These are phyloP conservation scores for Torymus auratus DNA, from an alignment of 2,888 invertebrate species.

Conservation along the genomic window DNA sequence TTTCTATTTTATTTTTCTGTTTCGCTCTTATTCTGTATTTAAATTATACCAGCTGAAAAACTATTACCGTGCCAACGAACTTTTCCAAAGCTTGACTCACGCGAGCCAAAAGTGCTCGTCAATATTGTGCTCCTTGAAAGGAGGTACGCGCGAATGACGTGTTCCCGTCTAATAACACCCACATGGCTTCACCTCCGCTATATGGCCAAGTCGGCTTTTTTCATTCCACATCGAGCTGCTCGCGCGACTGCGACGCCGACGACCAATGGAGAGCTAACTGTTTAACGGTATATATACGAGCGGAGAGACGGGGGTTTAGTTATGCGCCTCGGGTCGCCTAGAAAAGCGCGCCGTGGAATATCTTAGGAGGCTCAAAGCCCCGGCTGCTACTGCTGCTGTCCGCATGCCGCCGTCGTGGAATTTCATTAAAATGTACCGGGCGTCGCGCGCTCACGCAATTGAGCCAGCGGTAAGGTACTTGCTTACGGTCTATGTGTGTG, in stretches of 20 bases:
- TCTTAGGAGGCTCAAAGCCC: conserved; percentile 61
- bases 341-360: conserved; percentile 66
- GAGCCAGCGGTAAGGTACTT: background rate
- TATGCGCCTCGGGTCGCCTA: conserved; percentile 62
- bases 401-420: conserved; percentile 17
- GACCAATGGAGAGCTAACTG: conserved; percentile 46
- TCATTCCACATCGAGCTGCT: background rate
- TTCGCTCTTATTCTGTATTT: background rate
- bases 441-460: conserved; percentile 35
- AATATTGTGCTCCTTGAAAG: background rate
- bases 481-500: background rate
- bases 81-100: background rate
- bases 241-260: background rate
- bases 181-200: background rate
- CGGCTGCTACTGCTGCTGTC: no score
- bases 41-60: background rate
- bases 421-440: conserved; percentile 53
- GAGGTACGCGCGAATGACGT: conserved; percentile 17
- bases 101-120: background rate
- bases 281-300: conserved; percentile 48
- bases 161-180: conserved; percentile 8
- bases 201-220: background rate
- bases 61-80: background rate
- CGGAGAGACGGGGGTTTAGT: conserved; percentile 59
- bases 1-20: background rate